phyloP scores from a whole-genome alignment of 1,140 invertebrate genomes.

The Drosophila santomea region DNA sequence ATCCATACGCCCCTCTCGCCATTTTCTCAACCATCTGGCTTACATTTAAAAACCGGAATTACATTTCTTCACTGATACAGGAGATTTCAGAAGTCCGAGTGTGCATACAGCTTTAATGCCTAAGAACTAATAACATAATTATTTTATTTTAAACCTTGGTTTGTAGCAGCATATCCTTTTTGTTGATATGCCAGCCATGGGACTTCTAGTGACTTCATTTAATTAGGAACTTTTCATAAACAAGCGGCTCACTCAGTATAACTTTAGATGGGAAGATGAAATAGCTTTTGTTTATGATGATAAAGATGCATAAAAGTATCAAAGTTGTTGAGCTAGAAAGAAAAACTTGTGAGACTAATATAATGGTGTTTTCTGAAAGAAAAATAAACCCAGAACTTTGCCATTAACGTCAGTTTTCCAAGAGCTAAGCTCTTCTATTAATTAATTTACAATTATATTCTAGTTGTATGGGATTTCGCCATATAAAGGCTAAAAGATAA shows the following conservation, averaged over 20 bases:
- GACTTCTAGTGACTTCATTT: neutral
- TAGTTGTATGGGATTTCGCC: no score
- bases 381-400: no score
- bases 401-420: no score
- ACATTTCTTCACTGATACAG: neutral
- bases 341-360: neutral
- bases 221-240: constrained; percentile 30
- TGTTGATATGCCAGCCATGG: neutral
- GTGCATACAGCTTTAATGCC: neutral
- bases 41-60: neutral
- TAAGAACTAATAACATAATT: no score
- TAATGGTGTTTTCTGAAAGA: no score
- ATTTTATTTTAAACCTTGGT: no score
- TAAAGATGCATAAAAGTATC: constrained; percentile 1
- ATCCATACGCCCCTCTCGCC: neutral
- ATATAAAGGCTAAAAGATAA: no score
- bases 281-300: constrained; percentile 2
- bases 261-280: neutral
- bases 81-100: no score
- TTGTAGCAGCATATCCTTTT: neutral
- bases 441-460: no score
- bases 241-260: neutral
- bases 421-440: no score
- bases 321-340: constrained; percentile 12
- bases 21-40: neutral